Percentiles rank a stretch among this genome's conserved stretches.
Conservation (phyloP, 2,113 vertebrate species). For the Lethenteron camtschaticum region DNA sequence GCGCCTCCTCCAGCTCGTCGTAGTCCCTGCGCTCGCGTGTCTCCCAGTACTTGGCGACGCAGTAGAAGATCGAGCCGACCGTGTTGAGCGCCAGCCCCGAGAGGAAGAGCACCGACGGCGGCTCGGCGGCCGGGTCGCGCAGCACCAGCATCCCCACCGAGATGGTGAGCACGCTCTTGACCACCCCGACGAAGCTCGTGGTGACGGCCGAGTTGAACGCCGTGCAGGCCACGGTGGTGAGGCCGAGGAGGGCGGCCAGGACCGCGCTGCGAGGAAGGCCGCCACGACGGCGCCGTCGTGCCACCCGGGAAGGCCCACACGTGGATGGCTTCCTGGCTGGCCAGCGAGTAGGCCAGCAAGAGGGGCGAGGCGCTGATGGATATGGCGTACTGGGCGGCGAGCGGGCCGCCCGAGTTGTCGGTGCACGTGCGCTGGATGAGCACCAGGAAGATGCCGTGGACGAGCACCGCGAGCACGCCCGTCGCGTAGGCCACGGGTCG, state of each 20-base stretch:
- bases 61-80: constrained; percentile 73
- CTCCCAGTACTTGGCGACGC: constrained; percentile 63
- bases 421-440: constrained; percentile 75
- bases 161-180: constrained; percentile 91
- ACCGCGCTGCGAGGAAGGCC: neutral
- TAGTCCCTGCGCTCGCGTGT: constrained; percentile 53
- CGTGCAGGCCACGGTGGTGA: constrained; percentile 91
- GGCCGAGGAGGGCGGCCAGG: constrained; percentile 42
- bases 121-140: too few species aligned
- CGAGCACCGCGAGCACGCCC: constrained; percentile 61
- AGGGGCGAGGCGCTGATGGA: constrained; percentile 50
- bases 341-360: constrained; percentile 48
- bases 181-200: constrained; percentile 94
- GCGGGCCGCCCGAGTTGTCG: constrained; percentile 59
- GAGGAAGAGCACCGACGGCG: constrained; percentile 34
- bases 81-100: constrained; percentile 85
- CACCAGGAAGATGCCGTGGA: constrained; percentile 81
- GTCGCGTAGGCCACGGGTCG: constrained; percentile 69
- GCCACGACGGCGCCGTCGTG: constrained; percentile 23
- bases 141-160: constrained; percentile 34
- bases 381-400: constrained; percentile 82
- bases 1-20: constrained; percentile 56
- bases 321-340: constrained; percentile 59
- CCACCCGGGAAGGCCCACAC: constrained; percentile 81
- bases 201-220: constrained; percentile 97